Evolutionary conservation across 2,113 vertebrate species (phyloP), one percentile per base, ranked within the genome.

Genomic region (Zingel zingel): DNA sequence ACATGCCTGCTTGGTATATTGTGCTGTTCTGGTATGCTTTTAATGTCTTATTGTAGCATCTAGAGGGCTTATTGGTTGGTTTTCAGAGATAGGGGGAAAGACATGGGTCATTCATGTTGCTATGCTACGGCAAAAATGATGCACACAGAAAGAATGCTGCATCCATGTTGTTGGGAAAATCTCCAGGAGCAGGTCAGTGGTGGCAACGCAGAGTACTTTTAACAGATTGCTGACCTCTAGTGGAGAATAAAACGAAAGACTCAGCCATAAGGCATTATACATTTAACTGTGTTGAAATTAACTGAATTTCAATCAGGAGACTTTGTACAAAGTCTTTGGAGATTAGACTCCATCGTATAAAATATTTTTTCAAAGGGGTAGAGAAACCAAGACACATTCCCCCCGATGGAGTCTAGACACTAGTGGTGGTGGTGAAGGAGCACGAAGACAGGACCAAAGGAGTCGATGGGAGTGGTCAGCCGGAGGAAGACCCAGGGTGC

Each of bases 151-250:
- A 48, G 12, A 77, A 18, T 21, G 27, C 27, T 66, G 64, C 16
- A 69, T 63, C 27, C 18, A 19, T 39, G 47, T 19, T 58, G 23
- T 54, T 21, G 18, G 21, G 3, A 83, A 65, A 65, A 57, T 64
- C 39, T 71, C n/a, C 36, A 73, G 47, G 23, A 85, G 12, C 3
- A 19, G 36, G 33, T 48, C 15, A 69, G 57, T 19, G 8, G 3
- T 16, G 6, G 4, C 8, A 66, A 21, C 13, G 9, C 6, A 43
- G 53, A 19, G 10, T 4, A 88, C 68, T 81, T 77, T 25, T 77
- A 48, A 75, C 61, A 47, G 54, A 83, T 85, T n/a, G 63, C 75
- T 89, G 94, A 68, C 93, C 86, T 86, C 94, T 94, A 76, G 89
- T 91, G 94, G 90, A 76, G 14, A 74, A 43, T n/a, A 16, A 15